Evolutionary conservation across 2,113 vertebrate species (phyloP).

Genomic region (Promerops cafer): DNA sequence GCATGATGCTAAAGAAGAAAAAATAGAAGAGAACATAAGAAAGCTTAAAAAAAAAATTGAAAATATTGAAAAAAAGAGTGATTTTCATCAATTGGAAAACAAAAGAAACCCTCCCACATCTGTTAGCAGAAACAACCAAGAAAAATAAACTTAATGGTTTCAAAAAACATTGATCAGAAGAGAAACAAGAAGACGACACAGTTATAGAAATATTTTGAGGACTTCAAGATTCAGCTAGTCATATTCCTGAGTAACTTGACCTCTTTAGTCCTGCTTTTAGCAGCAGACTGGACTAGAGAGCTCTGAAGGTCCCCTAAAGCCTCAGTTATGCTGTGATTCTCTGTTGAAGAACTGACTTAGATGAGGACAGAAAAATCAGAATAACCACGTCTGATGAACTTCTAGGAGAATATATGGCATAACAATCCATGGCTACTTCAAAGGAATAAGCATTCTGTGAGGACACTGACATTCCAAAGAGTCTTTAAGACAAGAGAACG

Average conservation of each 20-base stretch:
- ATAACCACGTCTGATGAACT: rapidly evolving
- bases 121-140: not conserved
- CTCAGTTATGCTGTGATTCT: not conserved
- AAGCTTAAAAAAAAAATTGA: not conserved
- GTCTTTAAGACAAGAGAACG: not conserved
- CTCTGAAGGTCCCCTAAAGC: not conserved
- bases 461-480: not conserved
- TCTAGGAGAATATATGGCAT: not conserved
- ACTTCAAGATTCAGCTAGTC: not conserved
- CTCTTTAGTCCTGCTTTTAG: not conserved
- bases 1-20: not conserved
- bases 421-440: not conserved
- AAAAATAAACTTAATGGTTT: not conserved
- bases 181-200: not conserved
- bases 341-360: not conserved
- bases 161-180: not conserved
- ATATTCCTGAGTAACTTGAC: not conserved
- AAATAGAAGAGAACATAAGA: not conserved
- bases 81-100: not conserved
- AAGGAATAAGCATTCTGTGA: not conserved
- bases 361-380: not conserved
- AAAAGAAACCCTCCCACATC: rapidly evolving
- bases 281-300: not conserved
- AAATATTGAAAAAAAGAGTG: not conserved
- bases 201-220: not conserved